A percentile compares a stretch with the other conserved stretches of the same genome.
Evolutionary conservation across 1,140 invertebrate species (phyloP).

Genomic region (Drosophila subobscura): DNA sequence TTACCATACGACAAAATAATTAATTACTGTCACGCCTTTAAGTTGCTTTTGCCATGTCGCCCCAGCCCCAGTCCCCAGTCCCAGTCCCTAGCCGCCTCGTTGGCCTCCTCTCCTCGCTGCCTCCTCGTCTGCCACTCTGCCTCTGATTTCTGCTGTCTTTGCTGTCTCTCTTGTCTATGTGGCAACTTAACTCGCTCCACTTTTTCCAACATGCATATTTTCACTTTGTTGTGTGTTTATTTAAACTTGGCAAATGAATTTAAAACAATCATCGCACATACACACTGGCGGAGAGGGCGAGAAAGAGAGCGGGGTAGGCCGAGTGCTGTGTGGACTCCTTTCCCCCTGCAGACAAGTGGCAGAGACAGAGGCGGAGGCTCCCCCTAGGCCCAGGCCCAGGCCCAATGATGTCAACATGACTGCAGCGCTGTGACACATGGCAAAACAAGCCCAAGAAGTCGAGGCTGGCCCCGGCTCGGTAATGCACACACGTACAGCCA

Average conservation of each 20-base stretch:
- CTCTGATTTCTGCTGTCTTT: constrained; percentile 13
- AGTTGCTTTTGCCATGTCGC: constrained; percentile 69
- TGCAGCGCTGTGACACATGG: constrained; percentile 79
- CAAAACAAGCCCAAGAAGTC: constrained; percentile 80
- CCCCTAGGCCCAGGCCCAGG: constrained; percentile 11
- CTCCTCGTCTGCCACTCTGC: not conserved
- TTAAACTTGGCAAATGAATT: constrained; percentile 82
- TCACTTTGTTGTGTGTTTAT: constrained; percentile 79
- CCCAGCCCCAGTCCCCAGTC: constrained; percentile 10
- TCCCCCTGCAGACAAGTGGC: constrained; percentile 63
- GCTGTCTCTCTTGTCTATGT: constrained; percentile 47
- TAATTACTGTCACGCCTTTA: constrained; percentile 84
- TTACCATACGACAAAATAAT: constrained; percentile 84
- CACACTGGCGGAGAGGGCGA: constrained; percentile 14
- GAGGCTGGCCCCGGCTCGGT: constrained; percentile 18
- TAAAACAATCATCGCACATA: constrained; percentile 77
- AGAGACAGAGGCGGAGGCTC: constrained; percentile 13
- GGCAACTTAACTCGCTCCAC: constrained; percentile 75
- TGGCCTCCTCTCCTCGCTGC: not conserved
- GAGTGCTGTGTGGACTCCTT: not conserved
- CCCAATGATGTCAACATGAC: constrained; percentile 79
- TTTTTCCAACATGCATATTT: constrained; percentile 70
- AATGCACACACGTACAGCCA: constrained; percentile 17
- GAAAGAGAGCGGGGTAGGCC: not conserved
- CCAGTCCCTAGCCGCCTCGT: not conserved